phyloP scores from a whole-genome alignment of 1,140 invertebrate species.

The Hylaeus anthracinus region DNA sequence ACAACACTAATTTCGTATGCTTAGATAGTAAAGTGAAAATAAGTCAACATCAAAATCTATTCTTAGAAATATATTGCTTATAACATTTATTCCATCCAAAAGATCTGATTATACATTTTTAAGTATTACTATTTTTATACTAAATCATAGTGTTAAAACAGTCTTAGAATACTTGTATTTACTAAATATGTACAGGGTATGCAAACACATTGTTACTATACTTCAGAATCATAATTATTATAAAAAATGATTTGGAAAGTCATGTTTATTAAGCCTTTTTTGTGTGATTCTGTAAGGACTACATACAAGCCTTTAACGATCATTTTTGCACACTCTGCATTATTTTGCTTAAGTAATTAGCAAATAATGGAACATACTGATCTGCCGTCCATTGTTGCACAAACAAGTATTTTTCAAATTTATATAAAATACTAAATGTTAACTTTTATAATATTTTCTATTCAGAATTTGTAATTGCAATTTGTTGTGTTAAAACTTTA shows the following conservation, averaged over 20 bases:
- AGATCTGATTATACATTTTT: neutral
- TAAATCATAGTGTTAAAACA: neutral
- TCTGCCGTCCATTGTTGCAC: slow-evolving; percentile 37
- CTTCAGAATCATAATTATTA: neutral
- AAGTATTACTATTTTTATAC: neutral
- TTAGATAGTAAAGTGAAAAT: neutral
- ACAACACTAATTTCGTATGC: neutral
- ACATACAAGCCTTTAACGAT: neutral
- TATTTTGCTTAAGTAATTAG: neutral
- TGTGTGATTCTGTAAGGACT: too few species aligned
- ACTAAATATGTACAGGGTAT: neutral
- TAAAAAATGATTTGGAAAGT: neutral
- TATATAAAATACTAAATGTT: neutral
- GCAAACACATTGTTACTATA: neutral
- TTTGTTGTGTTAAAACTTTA: neutral
- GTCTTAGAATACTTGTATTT: neutral
- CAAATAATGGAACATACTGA: neutral
- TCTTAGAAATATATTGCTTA: neutral
- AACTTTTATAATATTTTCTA: slow-evolving; percentile 15
- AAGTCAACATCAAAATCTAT: neutral
- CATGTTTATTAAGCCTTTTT: neutral
- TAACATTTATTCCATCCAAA: slow-evolving; percentile 16
- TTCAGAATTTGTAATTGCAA: neutral
- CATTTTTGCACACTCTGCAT: neutral
- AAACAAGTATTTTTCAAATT: neutral